Evolutionary conservation across 2,888 invertebrate species (phyloP).

Genomic region (Lycocerus yunnanus): DNA sequence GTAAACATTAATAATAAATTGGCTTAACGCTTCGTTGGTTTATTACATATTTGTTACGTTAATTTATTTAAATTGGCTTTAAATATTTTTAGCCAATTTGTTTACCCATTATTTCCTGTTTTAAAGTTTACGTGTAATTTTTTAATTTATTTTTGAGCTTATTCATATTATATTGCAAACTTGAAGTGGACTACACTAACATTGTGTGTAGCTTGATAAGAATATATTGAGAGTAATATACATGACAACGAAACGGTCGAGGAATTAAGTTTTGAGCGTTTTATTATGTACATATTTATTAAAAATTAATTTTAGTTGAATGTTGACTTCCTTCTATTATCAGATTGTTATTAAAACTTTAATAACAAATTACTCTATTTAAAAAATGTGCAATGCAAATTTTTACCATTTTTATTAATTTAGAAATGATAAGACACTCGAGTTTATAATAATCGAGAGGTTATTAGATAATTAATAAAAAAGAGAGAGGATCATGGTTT

Average conservation of each 20-base stretch:
- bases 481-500: neutral
- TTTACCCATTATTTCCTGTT: neutral
- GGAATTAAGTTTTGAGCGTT: constrained; percentile 25
- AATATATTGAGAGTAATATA: constrained; percentile 26
- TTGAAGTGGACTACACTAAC: constrained; percentile 18
- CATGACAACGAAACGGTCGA: constrained; percentile 25
- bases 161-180: constrained; percentile 10
- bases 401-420: neutral
- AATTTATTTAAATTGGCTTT: neutral
- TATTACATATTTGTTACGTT: neutral
- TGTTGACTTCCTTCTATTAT: neutral
- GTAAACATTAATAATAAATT: constrained; percentile 4
- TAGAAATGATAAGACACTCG: neutral
- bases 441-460: neutral
- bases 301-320: neutral
- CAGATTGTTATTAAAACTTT: neutral
- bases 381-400: neutral
- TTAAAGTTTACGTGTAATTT: neutral
- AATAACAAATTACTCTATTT: neutral
- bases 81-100: neutral
- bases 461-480: neutral
- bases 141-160: neutral
- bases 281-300: neutral
- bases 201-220: constrained; percentile 29
- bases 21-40: neutral